A percentile compares a stretch with the other conserved stretches of the same genome.
Conservation (phyloP, 2,113 vertebrate genomes). For the Acanthisitta chloris region DNA sequence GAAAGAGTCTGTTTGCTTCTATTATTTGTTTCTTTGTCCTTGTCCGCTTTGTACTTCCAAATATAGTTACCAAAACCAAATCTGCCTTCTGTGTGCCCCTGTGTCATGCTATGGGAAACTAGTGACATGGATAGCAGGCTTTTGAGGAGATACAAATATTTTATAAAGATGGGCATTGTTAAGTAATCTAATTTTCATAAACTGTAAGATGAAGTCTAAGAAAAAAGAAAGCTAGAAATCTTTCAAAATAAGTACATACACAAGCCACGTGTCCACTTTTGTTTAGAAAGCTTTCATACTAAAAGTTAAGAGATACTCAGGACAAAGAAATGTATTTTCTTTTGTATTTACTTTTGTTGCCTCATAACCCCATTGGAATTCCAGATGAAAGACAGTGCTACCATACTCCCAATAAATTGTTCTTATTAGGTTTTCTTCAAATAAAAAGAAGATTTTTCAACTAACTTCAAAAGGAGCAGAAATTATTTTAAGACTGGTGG, state of each 20-base stretch:
- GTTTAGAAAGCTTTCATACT: background rate
- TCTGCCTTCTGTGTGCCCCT: background rate
- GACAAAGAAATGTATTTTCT: background rate
- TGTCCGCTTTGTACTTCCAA: background rate
- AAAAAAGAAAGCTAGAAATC: background rate
- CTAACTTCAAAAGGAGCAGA: background rate
- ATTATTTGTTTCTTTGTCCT: background rate
- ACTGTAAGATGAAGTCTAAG: background rate
- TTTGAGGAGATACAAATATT: background rate
- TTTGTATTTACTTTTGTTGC: background rate
- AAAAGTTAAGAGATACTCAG: background rate
- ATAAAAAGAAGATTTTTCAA: background rate
- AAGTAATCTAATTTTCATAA: background rate
- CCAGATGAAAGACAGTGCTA: background rate
- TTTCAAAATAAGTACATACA: background rate
- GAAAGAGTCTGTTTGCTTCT: background rate
- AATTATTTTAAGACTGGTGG: background rate
- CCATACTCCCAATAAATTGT: background rate
- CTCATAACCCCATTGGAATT: background rate
- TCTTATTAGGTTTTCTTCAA: background rate
- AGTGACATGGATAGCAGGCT: background rate
- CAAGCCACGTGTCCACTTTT: background rate
- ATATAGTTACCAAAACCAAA: background rate
- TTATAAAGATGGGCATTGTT: background rate
- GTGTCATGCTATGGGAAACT: background rate